Base-by-base conservation (phyloP, 2,888 invertebrate genomes). In the Sepioteuthis lessoniana region DNA sequence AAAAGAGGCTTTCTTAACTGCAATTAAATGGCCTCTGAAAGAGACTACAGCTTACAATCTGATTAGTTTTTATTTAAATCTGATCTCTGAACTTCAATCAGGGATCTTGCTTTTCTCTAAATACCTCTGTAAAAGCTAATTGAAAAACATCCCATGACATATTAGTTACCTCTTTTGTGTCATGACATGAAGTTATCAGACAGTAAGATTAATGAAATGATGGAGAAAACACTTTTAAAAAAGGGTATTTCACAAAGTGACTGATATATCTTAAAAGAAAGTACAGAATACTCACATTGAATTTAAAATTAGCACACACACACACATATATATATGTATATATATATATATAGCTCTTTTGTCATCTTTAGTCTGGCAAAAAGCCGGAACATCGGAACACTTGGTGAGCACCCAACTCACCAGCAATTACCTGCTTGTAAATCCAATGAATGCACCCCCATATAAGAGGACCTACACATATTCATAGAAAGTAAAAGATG, bases 1-100 rank as follows among this genome's bases (percentile, higher is more conserved):
- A 28, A 76, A 76, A 76, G 13, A 8, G 76, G n/a, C 13, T 31
- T 76, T n/a, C 76, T 76, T 76, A 76, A 31, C n/a, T 16, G 76
- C 10, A 76, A 76, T 76, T 35, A 76, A 76, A 76, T 76, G n/a
- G 76, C n/a, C 76, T 76, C n/a, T 76, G 76, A n/a, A 76, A 76
- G 76, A 76, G 76, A 76, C 16, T n/a, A 76, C n/a, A 76, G 76
- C 76, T 60, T 28, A 60, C 60, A 60, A 60, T 31, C 60, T n/a
- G 76, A 76, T 76, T 76, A 76, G 76, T n/a, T 76, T n/a, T 76
- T 76, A 76, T 35, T n/a, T 76, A 76, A 76, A 76, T 76, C 76
- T 35, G 35, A 76, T n/a, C 76, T n/a, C n/a, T 76, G 76, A 76
- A 76, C 76, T 76, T 76, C n/a, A 76, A 76, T 76, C 76, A 76